Evolutionary conservation across 2,797 vertebrate species (phyloP).

Genomic region (Liasis olivaceus): DNA sequence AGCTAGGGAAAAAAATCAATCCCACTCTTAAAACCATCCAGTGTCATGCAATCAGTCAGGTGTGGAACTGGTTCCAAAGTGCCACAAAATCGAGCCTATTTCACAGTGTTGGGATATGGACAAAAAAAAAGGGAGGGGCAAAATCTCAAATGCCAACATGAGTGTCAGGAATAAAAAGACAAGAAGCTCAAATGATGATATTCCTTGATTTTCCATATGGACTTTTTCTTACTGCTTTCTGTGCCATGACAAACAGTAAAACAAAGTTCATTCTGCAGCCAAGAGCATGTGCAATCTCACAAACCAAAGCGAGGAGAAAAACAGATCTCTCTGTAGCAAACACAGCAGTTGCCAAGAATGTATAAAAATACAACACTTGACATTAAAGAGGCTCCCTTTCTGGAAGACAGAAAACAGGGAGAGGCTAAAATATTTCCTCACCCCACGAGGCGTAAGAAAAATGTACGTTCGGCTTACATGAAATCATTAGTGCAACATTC

Average conservation of each 20-base stretch:
- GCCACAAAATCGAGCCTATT: not conserved
- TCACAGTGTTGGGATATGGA: not conserved
- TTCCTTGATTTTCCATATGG: not conserved
- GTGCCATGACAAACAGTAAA: not conserved
- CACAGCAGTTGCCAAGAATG: conserved; percentile 34
- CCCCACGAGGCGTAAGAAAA: not conserved
- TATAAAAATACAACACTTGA: conserved; percentile 42
- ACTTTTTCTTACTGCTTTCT: not conserved
- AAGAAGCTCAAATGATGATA: not conserved
- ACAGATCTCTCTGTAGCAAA: conserved; percentile 52
- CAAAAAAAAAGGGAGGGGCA: not conserved
- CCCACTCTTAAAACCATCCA: not conserved
- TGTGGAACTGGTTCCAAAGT: not conserved
- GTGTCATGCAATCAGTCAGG: not conserved
- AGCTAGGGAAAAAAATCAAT: not conserved
- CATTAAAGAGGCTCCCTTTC: conserved; percentile 43
- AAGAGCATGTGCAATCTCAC: not conserved
- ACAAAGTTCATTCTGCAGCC: not conserved
- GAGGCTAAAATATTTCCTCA: conserved; percentile 28
- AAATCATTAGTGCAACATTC: conserved; percentile 41
- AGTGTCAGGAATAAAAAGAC: not conserved
- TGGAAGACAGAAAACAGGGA: conserved; percentile 1
- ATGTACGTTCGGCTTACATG: conserved; percentile 22
- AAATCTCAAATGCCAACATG: not conserved
- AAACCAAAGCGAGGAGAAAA: not conserved